Evolutionary conservation across 2,888 invertebrate genomes (phyloP).

Genomic region (Dilophus febrilis): DNA sequence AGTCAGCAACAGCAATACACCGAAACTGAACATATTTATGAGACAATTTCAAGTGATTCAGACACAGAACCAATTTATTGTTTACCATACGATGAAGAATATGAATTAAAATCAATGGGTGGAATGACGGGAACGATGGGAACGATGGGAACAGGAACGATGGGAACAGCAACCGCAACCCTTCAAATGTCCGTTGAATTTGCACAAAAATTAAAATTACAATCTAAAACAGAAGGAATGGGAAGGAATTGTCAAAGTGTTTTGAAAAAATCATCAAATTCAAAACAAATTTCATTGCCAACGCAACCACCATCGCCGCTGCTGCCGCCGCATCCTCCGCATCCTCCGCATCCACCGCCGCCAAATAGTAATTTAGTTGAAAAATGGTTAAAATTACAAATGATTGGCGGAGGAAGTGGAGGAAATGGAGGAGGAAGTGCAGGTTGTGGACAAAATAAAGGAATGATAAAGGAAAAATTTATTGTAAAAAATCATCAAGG

Average conservation of each 20-base stretch:
- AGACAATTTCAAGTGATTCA: conserved; percentile 41
- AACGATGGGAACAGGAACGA: conserved; percentile 13
- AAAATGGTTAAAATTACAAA: conserved; percentile 5
- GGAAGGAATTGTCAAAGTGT: too few species aligned
- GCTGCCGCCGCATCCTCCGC: too few species aligned
- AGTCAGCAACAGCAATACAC: conserved; percentile 16
- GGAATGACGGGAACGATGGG: too few species aligned
- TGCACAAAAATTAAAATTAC: too few species aligned
- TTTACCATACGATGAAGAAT: conserved; percentile 37
- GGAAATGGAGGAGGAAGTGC: not conserved
- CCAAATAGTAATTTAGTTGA: conserved; percentile 1
- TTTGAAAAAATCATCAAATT: too few species aligned
- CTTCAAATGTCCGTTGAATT: too few species aligned
- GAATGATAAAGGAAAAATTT: conserved; percentile 7
- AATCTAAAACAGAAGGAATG: too few species aligned
- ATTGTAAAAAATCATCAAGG: too few species aligned
- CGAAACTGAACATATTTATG: conserved; percentile 46
- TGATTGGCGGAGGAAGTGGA: not conserved
- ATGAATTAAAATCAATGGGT: conserved; percentile 23
- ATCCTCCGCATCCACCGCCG: too few species aligned
- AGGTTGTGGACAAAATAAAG: conserved; percentile 3
- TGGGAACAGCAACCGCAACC: conserved; percentile 7
- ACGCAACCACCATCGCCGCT: too few species aligned
- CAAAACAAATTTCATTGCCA: too few species aligned
- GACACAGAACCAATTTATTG: conserved; percentile 43